Percentiles rank a stretch among this genome's conserved stretches.
Conservation (phyloP, 1,140 invertebrate genomes). For the Rhopalosiphum maidis region DNA sequence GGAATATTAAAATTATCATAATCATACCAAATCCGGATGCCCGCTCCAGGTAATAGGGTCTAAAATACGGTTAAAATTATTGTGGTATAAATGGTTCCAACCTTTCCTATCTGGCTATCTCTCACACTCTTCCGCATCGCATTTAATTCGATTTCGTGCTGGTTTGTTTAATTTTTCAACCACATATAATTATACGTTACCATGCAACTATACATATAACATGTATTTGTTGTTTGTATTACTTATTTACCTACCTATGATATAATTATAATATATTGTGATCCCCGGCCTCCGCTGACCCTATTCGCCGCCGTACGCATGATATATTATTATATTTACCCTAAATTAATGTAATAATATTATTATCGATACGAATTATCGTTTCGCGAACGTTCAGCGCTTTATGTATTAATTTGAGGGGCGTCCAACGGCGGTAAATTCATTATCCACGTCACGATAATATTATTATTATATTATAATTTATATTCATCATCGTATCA, state of each 20-base stretch:
- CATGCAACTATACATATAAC: background rate
- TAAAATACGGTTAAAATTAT: background rate
- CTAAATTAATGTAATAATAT: slow-evolving; percentile 11
- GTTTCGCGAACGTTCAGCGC: background rate
- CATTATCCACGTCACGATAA: slow-evolving; percentile 7
- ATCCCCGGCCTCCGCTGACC: background rate
- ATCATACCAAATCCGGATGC: background rate
- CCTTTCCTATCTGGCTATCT: background rate
- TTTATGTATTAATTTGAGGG: background rate
- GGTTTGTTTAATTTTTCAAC: background rate
- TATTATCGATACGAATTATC: background rate
- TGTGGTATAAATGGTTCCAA: background rate
- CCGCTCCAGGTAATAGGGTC: background rate
- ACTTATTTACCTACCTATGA: background rate
- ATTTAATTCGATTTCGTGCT: background rate
- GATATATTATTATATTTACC: background rate
- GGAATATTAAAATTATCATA: background rate
- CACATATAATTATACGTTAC: background rate
- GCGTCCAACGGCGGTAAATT: background rate
- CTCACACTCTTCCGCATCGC: background rate
- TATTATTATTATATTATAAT: slow-evolving; percentile 12
- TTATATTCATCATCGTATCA: background rate
- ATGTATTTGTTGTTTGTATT: background rate
- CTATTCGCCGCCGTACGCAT: background rate
- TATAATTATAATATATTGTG: background rate